phyloP scores from a whole-genome alignment of 2,113 vertebrate species.

The Apodemus speciosus region DNA sequence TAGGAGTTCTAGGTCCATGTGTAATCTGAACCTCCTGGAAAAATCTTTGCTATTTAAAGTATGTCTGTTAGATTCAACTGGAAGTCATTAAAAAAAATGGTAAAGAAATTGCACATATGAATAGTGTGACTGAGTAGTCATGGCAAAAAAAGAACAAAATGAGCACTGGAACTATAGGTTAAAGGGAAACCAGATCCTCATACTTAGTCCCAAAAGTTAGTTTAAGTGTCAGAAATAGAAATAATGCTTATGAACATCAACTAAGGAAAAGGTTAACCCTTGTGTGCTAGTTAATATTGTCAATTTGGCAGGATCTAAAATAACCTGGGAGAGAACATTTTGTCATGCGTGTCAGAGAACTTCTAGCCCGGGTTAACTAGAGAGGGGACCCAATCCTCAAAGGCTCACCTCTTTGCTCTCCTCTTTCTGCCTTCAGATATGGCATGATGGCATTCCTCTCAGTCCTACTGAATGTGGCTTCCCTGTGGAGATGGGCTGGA shows the following conservation, averaged over 20 bases:
- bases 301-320: neutral
- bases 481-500: no score
- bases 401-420: neutral
- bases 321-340: neutral
- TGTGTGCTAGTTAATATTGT: neutral
- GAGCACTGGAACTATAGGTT: neutral
- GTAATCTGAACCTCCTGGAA: neutral
- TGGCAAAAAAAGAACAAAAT: neutral
- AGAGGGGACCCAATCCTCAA: neutral
- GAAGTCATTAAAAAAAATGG: neutral
- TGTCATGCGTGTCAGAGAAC: neutral
- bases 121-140: neutral
- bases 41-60: neutral
- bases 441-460: rapidly evolving
- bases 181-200: neutral
- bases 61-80: neutral
- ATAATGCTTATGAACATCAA: neutral
- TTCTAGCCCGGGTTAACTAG: neutral
- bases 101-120: neutral
- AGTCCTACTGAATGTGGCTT: neutral
- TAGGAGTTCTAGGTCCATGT: neutral
- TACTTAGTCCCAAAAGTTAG: neutral
- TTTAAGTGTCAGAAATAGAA: neutral
- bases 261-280: neutral
- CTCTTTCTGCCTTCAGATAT: neutral